Base-by-base conservation (phyloP, 1,140 invertebrate species). In the Brachionus koreanus region DNA sequence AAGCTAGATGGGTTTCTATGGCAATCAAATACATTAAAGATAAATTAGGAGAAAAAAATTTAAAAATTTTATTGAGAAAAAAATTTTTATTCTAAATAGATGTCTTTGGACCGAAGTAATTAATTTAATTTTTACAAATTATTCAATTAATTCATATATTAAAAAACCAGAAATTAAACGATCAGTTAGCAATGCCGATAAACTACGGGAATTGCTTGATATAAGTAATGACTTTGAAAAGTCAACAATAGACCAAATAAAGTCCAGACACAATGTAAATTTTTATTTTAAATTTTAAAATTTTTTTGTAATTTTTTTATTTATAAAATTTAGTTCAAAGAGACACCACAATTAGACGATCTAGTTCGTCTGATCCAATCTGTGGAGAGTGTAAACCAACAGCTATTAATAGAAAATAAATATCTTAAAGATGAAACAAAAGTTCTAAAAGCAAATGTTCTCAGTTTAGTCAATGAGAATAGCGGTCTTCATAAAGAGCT, bases 281-380 rank as follows among this genome's bases (percentile, higher is more conserved):
- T 46, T 29, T 13, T 3, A 65, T 9, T 13, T 16, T 9, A 29
- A 37, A 12, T 46, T 74, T 23, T 74, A 5, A 35, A 65, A 0
- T 33, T 46, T 29, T 46, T 0, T 46, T 13, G 3, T 0, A n/a
- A 4, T 46, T 46, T 74, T 74, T 74, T 35, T 46, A 25, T 46
- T 37, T n/a, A 23, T 25, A 19, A 33, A n/a, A 42, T 1, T 61
- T 23, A 79, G 76, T 79, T 79, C 16, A 25, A 79, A 61, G 49
- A 79, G 37, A 52, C 76, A 9, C 76, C 76, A 42, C 49, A 79
- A 61, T 10, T 61, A 12, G 76, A 79, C 19, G 76, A 79, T 13
- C 13, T 79, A 5, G 37, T 79, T 35, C 76, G 76, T 10, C 25
- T 79, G 16, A 79, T 79, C 5, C 76, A 79, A 39, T 79, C 76